Evolutionary conservation across 2,888 invertebrate species (phyloP), one percentile per base, ranked within the genome.

Genomic region (Heliothis peltigera): DNA sequence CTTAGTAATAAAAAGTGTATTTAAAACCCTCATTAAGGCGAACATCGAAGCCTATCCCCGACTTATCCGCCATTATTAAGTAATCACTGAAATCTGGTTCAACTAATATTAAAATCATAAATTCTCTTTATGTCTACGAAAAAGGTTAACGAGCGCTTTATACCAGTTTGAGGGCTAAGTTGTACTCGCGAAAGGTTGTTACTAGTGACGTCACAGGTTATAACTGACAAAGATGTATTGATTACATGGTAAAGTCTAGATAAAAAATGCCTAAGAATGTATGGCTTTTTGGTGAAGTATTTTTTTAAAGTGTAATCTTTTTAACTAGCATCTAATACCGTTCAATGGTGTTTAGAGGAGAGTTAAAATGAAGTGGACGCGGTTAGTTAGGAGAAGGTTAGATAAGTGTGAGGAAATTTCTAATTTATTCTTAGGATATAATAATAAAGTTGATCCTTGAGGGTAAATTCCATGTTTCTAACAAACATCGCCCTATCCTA

Each of bases 41-140:
- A 21, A 21, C n/a, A 28, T 43, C 15, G 17, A 17, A 18, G 25
- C n/a, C 32, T 5, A 39, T 22, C 47, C 8, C 8, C 39, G 32
- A 43, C 52, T 59, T 60, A 59, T 53, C 19, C 17, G 2, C 42
- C 55, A 69, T 75, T 71, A 75, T 68, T 49, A 75, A 75, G 71
- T 67, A 78, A 79, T 83, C 73, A 70, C 60, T 43, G 35, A 64
- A 71, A 74, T 69, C 76, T 71, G 69, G 61, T 67, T 51, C 39
- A 57, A 74, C 77, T 79, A 75, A 83, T 85, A 85, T 86, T 84
- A 81, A 81, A 82, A 78, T 77, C 73, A 84, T 86, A 84, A 85
- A 85, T 85, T 80, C 64, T 55, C 70, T 80, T 84, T 76, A 83
- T 72, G 71, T 62, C 70, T 57, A 65, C 71, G 64, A 80, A 82